Evolutionary conservation across 2,797 vertebrate species (phyloP).

Genomic region (Hapalemur alaotrensis): DNA sequence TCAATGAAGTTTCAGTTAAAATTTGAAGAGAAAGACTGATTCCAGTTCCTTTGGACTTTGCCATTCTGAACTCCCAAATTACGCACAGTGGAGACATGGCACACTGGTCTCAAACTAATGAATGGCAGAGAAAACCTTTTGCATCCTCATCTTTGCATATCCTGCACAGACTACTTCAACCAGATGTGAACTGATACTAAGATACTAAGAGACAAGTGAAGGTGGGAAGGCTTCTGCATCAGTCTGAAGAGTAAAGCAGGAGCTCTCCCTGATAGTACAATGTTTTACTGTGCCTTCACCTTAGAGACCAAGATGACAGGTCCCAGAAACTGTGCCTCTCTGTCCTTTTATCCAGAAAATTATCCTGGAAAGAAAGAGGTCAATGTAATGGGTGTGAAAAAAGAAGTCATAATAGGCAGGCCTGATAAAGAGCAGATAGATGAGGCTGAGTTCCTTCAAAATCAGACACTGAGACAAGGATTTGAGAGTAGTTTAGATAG

Average conservation of each 20-base stretch:
- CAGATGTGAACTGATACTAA: background rate
- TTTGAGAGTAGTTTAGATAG: background rate
- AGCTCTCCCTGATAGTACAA: background rate
- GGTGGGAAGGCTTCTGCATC: background rate
- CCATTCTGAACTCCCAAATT: background rate
- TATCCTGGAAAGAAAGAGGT: background rate
- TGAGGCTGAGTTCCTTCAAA: background rate
- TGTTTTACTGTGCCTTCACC: background rate
- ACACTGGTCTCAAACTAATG: background rate
- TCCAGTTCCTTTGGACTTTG: background rate
- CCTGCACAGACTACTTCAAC: background rate
- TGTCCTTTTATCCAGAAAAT: background rate
- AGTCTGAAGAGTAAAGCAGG: background rate
- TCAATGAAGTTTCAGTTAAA: background rate
- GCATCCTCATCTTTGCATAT: background rate
- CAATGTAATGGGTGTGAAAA: no score
- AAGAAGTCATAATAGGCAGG: background rate
- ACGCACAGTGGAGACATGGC: background rate
- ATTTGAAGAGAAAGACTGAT: background rate
- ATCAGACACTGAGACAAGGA: background rate
- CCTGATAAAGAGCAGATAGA: background rate
- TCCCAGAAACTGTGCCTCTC: background rate
- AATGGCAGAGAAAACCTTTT: background rate
- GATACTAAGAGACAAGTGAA: background rate
- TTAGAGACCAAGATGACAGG: background rate